Evolutionary conservation across 2,888 invertebrate genomes (phyloP).

Genomic region (Tetrapedia diversipes): DNA sequence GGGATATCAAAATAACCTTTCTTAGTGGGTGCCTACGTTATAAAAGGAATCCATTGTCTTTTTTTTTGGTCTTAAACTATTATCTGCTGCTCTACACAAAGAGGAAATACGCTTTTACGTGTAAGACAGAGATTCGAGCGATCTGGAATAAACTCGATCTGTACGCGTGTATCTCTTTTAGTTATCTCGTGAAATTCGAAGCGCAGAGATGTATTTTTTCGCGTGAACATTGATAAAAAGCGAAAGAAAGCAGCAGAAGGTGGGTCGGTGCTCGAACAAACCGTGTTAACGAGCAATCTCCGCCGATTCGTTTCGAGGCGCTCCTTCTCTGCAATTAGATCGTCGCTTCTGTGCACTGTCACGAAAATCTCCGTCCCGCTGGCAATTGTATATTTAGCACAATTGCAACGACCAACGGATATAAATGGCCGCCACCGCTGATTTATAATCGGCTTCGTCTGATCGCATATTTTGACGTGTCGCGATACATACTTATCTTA

Average conservation of each 20-base stretch:
- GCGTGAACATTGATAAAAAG: not conserved
- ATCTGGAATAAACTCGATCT: too few relatives aligned
- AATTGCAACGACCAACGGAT: constrained; percentile 18
- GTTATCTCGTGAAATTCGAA: too few relatives aligned
- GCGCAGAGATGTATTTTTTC: not conserved
- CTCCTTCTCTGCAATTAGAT: not conserved
- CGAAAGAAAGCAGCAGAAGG: not conserved
- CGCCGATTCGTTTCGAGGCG: not conserved
- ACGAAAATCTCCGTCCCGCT: not conserved
- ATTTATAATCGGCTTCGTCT: constrained; percentile 47
- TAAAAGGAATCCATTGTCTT: too few relatives aligned
- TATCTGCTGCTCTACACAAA: too few relatives aligned
- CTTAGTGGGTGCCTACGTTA: too few relatives aligned
- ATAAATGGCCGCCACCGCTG: constrained; percentile 36
- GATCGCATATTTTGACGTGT: constrained; percentile 37
- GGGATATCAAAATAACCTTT: too few relatives aligned
- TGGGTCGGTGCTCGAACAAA: not conserved
- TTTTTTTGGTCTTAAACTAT: too few relatives aligned
- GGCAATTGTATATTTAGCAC: constrained; percentile 36
- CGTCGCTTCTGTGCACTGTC: not conserved
- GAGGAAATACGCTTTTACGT: too few relatives aligned
- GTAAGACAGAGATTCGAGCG: too few relatives aligned
- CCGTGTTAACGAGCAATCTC: constrained; percentile 7
- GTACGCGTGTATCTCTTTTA: too few relatives aligned
- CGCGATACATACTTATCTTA: too few relatives aligned